Evolutionary conservation across 2,888 invertebrate genomes (phyloP).

Genomic region (Cerastoderma edule): DNA sequence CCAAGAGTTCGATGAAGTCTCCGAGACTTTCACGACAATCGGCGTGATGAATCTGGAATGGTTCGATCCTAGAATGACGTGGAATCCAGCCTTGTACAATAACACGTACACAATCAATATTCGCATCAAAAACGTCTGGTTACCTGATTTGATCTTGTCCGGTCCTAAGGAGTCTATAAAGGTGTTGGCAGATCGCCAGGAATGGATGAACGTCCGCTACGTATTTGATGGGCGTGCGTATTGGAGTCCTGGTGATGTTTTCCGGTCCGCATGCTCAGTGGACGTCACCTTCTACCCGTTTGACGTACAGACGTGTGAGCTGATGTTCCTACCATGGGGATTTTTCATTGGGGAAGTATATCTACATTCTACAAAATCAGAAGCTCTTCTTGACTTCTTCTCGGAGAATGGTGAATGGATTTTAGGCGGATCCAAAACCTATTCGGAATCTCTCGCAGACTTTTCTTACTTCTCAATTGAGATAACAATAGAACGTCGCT

Average conservation of each 20-base stretch:
- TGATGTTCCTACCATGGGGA: conserved; percentile 33
- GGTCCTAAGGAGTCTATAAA: conserved; percentile 30
- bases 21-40: conserved; percentile 46
- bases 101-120: conserved; percentile 21
- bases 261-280: conserved; percentile 28
- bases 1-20: conserved; percentile 54
- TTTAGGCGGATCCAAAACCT: conserved; percentile 7
- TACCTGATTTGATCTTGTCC: conserved; percentile 45
- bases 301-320: conserved; percentile 33
- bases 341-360: neutral
- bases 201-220: conserved; percentile 19
- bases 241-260: conserved; percentile 29
- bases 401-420: conserved; percentile 62
- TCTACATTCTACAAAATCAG: neutral
- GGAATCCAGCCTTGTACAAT: conserved; percentile 40
- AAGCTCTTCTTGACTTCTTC: conserved; percentile 24
- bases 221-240: conserved; percentile 16
- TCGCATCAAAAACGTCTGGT: conserved; percentile 47
- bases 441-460: conserved; percentile 15
- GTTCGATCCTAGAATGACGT: conserved; percentile 48
- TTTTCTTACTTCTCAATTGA: conserved; percentile 31
- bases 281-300: conserved; percentile 31
- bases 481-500: conserved; percentile 44
- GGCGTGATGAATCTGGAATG: conserved; percentile 47
- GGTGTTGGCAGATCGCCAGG: conserved; percentile 15